Percentiles rank a stretch among this genome's conserved stretches.
These are phyloP conservation scores for Pteropus alecto DNA, from an alignment of 2,113 vertebrate genomes.

Conservation along the genomic window DNA sequence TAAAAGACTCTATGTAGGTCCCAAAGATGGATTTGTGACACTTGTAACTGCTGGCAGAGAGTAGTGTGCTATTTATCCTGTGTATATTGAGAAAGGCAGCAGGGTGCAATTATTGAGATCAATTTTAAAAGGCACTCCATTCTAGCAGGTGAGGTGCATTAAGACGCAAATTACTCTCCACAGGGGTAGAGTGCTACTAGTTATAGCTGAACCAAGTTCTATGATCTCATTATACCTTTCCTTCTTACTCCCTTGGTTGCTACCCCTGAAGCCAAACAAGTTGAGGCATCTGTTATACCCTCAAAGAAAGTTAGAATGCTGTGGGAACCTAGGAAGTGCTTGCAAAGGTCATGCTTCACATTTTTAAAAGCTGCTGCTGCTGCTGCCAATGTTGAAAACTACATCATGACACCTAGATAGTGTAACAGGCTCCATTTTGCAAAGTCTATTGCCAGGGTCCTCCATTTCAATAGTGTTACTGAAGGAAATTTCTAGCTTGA, in stretches of 20 bases:
- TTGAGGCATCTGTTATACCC: background rate
- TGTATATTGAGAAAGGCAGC: background rate
- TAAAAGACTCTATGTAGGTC: background rate
- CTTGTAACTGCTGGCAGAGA: background rate
- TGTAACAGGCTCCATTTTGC: background rate
- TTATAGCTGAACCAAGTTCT: constrained; percentile 37
- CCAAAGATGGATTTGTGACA: background rate
- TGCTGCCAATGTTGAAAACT: background rate
- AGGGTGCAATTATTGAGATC: background rate
- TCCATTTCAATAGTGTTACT: background rate
- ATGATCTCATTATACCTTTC: background rate
- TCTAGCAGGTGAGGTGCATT: background rate
- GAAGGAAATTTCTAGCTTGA: background rate
- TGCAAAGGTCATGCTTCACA: background rate
- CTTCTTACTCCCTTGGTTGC: background rate
- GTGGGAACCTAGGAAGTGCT: background rate
- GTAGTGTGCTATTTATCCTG: background rate
- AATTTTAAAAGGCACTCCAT: background rate
- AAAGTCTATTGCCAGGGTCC: background rate
- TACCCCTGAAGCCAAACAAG: constrained; percentile 40
- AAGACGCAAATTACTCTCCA: constrained; percentile 25
- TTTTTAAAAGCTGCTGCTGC: constrained; percentile 15
- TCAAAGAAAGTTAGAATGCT: constrained; percentile 45
- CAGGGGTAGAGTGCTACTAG: background rate
- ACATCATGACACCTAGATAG: background rate